Evolutionary conservation across 2,797 vertebrate genomes (phyloP).

Genomic region (Esox lucius): DNA sequence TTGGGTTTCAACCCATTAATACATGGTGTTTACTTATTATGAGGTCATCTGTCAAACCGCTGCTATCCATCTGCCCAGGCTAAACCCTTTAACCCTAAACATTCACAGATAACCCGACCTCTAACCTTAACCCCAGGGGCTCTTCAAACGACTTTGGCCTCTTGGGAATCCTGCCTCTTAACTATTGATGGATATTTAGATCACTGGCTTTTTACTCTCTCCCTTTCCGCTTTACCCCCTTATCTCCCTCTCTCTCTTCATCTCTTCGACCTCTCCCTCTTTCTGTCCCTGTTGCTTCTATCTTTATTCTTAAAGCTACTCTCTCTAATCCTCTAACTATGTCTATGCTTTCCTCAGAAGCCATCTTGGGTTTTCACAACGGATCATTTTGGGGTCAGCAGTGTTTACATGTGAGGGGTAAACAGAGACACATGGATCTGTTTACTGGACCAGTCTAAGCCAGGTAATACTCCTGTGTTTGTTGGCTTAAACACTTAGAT

Average conservation of each 20-base stretch:
- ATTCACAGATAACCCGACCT: conserved; percentile 68
- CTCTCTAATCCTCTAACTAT: conserved; percentile 53
- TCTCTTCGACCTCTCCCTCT: too few species aligned
- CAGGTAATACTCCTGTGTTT: conserved; percentile 9
- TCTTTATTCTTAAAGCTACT: conserved; percentile 37
- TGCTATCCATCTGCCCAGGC: conserved; percentile 13
- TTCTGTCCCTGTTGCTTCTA: conserved; percentile 21
- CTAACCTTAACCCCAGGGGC: conserved; percentile 53
- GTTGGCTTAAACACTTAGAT: not conserved
- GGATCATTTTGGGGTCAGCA: conserved; percentile 39
- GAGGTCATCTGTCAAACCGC: not conserved
- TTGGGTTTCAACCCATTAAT: not conserved
- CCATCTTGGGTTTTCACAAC: conserved; percentile 58
- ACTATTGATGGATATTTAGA: conserved; percentile 23
- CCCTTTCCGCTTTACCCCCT: not conserved
- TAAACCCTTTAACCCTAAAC: conserved; percentile 58
- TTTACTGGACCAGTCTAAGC: conserved; percentile 43
- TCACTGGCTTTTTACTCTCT: not conserved
- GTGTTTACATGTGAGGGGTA: conserved; percentile 37
- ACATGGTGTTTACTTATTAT: not conserved
- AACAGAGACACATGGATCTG: conserved; percentile 43
- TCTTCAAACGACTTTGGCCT: conserved; percentile 67
- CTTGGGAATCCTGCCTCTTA: conserved; percentile 50
- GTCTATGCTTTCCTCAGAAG: conserved; percentile 51
- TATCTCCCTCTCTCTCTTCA: not conserved